Conservation (phyloP, 2,888 invertebrate species). For the Gandaritis pyraliata region DNA sequence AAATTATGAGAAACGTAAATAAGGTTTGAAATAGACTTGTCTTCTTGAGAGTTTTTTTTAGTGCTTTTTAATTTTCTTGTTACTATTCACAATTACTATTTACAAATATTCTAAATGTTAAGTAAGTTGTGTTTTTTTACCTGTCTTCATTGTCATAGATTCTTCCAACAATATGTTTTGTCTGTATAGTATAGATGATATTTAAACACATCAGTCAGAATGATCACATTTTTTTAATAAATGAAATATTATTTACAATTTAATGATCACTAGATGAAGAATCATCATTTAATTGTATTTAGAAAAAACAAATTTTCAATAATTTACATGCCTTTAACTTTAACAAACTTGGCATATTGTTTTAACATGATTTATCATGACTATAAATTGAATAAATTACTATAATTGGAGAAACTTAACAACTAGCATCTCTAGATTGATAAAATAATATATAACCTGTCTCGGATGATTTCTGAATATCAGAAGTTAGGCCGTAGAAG, state of each 20-base stretch:
- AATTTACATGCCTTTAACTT: conserved; percentile 78
- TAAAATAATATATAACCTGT: conserved; percentile 99
- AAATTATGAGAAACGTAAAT: not conserved
- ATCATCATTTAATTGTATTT: conserved; percentile 46
- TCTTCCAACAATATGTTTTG: no score
- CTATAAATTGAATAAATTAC: conserved; percentile 77
- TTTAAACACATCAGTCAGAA: conserved; percentile 49
- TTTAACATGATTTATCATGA: conserved; percentile 72
- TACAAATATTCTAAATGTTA: no score
- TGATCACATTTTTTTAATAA: conserved; percentile 71
- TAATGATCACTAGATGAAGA: conserved; percentile 61
- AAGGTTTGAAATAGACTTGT: no score
- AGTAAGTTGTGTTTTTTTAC: no score
- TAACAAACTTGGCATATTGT: conserved; percentile 77
- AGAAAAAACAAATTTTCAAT: conserved; percentile 65
- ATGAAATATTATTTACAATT: conserved; percentile 78
- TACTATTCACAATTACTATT: no score
- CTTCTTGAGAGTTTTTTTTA: no score
- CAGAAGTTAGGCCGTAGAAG: conserved; percentile 99
- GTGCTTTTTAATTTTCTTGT: no score
- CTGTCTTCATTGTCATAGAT: no score
- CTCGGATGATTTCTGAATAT: conserved; percentile 99
- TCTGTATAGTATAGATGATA: not conserved
- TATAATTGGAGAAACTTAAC: conserved; percentile 80
- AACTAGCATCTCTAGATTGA: conserved; percentile 93